Evolutionary conservation across 2,113 vertebrate genomes (phyloP), one percentile per base, ranked within the genome.

Genomic region (Ictidomys tridecemlineatus): DNA sequence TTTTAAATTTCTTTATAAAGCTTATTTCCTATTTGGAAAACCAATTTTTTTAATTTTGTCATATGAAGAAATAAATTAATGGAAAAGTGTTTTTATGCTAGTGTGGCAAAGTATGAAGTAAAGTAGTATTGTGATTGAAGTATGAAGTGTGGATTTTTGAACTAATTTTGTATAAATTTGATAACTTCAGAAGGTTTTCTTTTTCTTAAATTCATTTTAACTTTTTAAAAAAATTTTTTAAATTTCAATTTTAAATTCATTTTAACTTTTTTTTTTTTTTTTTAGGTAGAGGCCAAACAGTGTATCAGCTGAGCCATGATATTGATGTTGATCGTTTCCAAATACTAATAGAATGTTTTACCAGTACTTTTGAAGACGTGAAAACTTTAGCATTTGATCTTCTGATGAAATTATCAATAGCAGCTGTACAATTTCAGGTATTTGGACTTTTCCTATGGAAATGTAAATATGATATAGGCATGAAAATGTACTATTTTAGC

Each of bases 281-380:
- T 87, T 91, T 85, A 99, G 99, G 94, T 67, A 92, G 95, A 69
- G 77, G 80, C 58, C 98, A 98, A 70, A 94, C 93, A 80, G 98
- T 99, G 30, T 99, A 99, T 96, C 98, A 98, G 34, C 96, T 99
- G 20, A 98, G 99, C 39, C 97, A 98, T 28, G 99, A 98, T 42
- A 98, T 99, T 32, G 98, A 99, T 96, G 96, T 95, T 93, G 14
- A 89, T 69, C 98, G 98, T 93, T 98, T 99, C 92, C 99, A 98
- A 93, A 99, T 98, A 85, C 98, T 99, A 91, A 98, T 99, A 85
- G 98, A 98, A 97, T 99, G 99, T 92, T 98, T 99, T 12, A 98
- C 99, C 94, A 99, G 99, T 98, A 99, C 99, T 97, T 99, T 99
- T 98, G 99, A 99, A 96, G 99, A 99, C 97, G 99, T 99, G 82